Conservation (phyloP, 92 coral and sea anemone genomes). For the Epizoanthus ramosus region DNA sequence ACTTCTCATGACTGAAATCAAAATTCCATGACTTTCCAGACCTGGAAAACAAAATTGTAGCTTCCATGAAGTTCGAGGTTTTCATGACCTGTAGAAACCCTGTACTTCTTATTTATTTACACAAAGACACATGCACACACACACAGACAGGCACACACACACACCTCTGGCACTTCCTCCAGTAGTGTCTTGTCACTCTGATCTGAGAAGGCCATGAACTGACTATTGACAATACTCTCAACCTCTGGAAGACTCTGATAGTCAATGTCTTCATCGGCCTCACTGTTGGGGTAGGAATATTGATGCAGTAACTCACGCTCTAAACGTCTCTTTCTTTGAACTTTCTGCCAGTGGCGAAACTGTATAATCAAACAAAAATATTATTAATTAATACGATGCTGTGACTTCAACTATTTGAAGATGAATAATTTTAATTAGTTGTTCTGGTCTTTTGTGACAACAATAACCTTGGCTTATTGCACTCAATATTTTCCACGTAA, state of each 20-base stretch:
- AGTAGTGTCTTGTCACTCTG: constrained; percentile 63
- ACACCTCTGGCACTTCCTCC: constrained; percentile 77
- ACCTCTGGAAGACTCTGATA: constrained; percentile 73
- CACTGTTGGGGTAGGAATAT: constrained; percentile 86
- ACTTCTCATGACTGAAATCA: too few relatives aligned
- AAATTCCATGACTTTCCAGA: too few relatives aligned
- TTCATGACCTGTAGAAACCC: too few relatives aligned
- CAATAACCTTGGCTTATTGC: too few relatives aligned
- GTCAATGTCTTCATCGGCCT: constrained; percentile 70
- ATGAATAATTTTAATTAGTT: background rate
- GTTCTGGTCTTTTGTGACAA: too few relatives aligned
- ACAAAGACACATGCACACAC: too few relatives aligned
- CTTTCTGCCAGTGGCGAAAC: constrained; percentile 77
- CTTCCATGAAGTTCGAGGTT: too few relatives aligned
- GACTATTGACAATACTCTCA: constrained; percentile 72
- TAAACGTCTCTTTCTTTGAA: constrained; percentile 70
- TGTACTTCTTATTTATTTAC: too few relatives aligned
- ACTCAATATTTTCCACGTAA: too few relatives aligned
- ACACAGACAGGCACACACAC: background rate
- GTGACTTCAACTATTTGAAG: too few relatives aligned
- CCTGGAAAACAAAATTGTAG: too few relatives aligned
- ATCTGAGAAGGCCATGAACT: constrained; percentile 64
- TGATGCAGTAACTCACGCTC: constrained; percentile 82
- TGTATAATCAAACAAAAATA: constrained; percentile 6
- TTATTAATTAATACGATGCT: background rate